These are phyloP conservation scores for Nymphalis c-album DNA, from an alignment of 2,888 invertebrate genomes.

Conservation along the genomic window DNA sequence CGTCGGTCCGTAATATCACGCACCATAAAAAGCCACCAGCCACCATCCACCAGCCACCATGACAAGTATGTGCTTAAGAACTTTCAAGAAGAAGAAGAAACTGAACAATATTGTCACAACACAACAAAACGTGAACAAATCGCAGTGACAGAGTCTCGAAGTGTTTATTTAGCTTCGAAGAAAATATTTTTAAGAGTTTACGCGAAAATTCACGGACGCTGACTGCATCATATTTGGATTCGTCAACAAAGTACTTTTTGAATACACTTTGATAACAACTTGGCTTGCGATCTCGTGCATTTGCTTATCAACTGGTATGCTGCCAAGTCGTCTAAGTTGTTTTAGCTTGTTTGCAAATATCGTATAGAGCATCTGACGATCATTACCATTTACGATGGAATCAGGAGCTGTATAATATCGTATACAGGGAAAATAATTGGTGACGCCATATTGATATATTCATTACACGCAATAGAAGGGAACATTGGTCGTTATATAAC, in stretches of 20 bases:
- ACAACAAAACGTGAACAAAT: too few species aligned
- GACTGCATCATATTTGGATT: slow-evolving; percentile 2
- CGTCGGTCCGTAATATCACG: too few species aligned
- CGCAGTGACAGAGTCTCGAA: too few species aligned
- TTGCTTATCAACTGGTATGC: slow-evolving; percentile 29
- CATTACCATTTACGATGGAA: not conserved
- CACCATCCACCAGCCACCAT: too few species aligned
- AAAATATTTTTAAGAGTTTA: too few species aligned
- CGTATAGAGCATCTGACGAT: not conserved
- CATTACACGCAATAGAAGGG: too few species aligned
- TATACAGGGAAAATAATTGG: not conserved
- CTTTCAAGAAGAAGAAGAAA: too few species aligned
- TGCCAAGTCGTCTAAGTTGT: slow-evolving; percentile 29
- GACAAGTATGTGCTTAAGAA: too few species aligned
- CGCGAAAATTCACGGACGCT: not conserved
- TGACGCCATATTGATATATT: not conserved
- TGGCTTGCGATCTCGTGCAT: slow-evolving; percentile 29
- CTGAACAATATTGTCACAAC: too few species aligned
- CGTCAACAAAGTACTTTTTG: slow-evolving; percentile 15
- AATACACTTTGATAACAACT: slow-evolving; percentile 28
- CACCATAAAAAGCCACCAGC: too few species aligned
- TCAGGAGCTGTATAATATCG: not conserved
- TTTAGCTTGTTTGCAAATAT: slow-evolving; percentile 23
- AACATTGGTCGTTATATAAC: too few species aligned
- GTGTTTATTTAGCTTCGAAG: too few species aligned